Percentiles rank a stretch among this genome's conserved stretches.
Conservation (phyloP, 1,140 invertebrate species). For the Dinothrombium tinctorium region DNA sequence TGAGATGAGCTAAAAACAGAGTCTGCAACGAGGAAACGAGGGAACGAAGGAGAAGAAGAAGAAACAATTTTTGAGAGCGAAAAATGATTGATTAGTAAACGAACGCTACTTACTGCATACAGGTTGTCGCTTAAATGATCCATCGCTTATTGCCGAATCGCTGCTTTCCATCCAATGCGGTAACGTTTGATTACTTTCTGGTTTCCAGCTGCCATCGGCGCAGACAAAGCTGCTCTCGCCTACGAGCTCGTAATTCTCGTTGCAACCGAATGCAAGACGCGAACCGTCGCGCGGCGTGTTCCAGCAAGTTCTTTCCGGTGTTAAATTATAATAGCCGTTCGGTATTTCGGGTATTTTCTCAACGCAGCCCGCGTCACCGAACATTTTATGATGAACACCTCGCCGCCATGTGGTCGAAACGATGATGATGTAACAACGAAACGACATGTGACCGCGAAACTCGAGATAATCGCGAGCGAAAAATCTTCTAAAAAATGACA, state of each 20-base stretch:
- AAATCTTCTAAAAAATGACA: constrained; percentile 14
- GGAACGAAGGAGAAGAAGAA: too few species aligned
- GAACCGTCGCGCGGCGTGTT: constrained; percentile 13
- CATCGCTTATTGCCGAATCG: too few species aligned
- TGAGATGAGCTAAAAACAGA: too few species aligned
- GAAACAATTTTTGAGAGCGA: too few species aligned
- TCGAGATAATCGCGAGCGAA: constrained; percentile 14
- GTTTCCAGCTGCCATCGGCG: constrained; percentile 12
- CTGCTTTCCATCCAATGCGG: too few species aligned
- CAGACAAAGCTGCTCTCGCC: constrained; percentile 12
- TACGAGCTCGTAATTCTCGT: constrained; percentile 8
- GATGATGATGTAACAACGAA: constrained; percentile 15
- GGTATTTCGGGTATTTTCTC: constrained; percentile 4
- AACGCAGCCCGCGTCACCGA: constrained; percentile 15
- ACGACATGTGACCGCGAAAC: constrained; percentile 13
- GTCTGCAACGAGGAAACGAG: too few species aligned
- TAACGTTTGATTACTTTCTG: background rate
- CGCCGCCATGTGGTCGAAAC: constrained; percentile 16
- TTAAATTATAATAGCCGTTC: constrained; percentile 14
- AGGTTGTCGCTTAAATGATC: too few species aligned
- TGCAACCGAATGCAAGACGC: constrained; percentile 11
- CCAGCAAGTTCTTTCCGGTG: constrained; percentile 13
- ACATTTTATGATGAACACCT: constrained; percentile 14
- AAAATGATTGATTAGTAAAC: too few species aligned
- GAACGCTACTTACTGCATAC: too few species aligned